Conservation (phyloP, 2,888 invertebrate species). For the Pemphredon lugubris region DNA sequence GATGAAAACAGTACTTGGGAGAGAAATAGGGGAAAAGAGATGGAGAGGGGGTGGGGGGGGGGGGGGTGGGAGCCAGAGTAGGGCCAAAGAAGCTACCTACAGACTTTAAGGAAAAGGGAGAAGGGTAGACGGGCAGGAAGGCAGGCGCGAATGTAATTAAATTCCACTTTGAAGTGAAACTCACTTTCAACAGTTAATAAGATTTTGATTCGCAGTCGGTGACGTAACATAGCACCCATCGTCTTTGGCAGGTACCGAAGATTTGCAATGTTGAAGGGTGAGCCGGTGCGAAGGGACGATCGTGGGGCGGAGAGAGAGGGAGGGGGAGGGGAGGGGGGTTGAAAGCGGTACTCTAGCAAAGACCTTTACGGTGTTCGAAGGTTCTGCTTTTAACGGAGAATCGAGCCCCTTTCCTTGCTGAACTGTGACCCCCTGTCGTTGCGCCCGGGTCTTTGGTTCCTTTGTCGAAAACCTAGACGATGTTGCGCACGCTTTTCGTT, state of each 20-base stretch:
- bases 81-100: constrained; percentile 43
- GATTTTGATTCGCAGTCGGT: constrained; percentile 72
- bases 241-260: constrained; percentile 50
- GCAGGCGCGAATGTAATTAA: constrained; percentile 72
- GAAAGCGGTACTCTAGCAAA: constrained; percentile 35
- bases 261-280: constrained; percentile 41
- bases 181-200: constrained; percentile 74
- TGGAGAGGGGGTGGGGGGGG: constrained; percentile 4
- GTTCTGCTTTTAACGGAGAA: constrained; percentile 39
- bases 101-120: constrained; percentile 58
- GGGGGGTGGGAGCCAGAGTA: constrained; percentile 9
- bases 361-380: constrained; percentile 48
- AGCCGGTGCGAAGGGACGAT: constrained; percentile 9
- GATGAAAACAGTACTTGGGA: too few species aligned
- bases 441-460: constrained; percentile 43
- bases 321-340: constrained; percentile 8
- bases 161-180: constrained; percentile 74
- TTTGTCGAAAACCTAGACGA: constrained; percentile 56
- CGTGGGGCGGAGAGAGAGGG: constrained; percentile 1
- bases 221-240: constrained; percentile 62
- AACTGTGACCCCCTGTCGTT: constrained; percentile 34
- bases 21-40: constrained; percentile 2
- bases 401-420: constrained; percentile 13
- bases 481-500: constrained; percentile 64
- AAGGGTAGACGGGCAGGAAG: constrained; percentile 48